Evolutionary conservation across 2,113 vertebrate species (phyloP).

Genomic region (Entomyzon cyanotis): DNA sequence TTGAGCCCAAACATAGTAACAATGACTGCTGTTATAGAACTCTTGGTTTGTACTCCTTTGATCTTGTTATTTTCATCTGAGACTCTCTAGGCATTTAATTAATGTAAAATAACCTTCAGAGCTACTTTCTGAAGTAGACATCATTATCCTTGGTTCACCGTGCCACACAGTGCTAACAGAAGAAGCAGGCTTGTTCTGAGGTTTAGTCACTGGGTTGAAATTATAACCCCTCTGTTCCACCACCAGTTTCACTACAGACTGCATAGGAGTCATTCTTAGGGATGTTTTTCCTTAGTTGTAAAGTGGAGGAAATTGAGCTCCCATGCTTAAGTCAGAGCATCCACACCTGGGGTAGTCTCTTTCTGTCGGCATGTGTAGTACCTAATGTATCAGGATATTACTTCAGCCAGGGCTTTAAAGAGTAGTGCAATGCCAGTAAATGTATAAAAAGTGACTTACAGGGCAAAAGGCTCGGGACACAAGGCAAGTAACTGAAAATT

Average conservation of each 20-base stretch:
- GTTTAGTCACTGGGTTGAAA: neutral
- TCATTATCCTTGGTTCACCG: neutral
- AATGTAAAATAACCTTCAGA: neutral
- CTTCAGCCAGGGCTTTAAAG: neutral
- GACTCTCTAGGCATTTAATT: neutral
- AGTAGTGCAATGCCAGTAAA: neutral
- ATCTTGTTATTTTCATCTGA: neutral
- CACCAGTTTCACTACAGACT: neutral
- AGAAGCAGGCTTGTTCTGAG: neutral
- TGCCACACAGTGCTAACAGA: neutral
- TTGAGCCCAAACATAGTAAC: neutral
- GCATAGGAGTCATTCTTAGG: neutral
- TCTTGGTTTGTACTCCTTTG: neutral
- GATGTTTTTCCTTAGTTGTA: neutral
- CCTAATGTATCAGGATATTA: neutral
- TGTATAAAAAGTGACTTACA: neutral
- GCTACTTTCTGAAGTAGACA: neutral
- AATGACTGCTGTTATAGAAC: neutral
- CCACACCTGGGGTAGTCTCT: neutral
- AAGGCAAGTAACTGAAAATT: neutral
- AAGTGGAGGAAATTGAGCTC: neutral
- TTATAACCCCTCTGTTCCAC: neutral
- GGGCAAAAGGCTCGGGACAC: neutral
- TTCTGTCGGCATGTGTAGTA: neutral
- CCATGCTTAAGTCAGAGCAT: neutral